Evolutionary conservation across 2,797 vertebrate species (phyloP).

Genomic region (Macroramphosus scolopax): DNA sequence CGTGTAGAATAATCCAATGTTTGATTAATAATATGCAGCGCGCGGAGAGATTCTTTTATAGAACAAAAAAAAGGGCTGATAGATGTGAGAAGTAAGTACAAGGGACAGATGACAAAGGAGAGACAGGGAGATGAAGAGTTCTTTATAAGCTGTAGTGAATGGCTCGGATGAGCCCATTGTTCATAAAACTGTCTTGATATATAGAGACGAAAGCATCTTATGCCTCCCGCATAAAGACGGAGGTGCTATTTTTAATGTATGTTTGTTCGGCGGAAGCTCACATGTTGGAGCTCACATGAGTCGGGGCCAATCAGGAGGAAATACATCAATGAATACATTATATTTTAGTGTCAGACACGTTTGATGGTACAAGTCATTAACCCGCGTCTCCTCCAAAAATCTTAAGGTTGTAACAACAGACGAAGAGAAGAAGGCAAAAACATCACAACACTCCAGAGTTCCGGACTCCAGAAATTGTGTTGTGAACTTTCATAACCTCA

Average conservation of each 20-base stretch:
- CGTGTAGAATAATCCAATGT: constrained; percentile 23
- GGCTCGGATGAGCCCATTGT: too few relatives aligned
- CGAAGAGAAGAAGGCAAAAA: constrained; percentile 9
- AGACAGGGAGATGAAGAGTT: constrained; percentile 32
- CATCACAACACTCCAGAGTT: not conserved
- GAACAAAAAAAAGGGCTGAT: constrained; percentile 33
- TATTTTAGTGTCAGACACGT: constrained; percentile 26
- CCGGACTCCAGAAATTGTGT: constrained; percentile 5
- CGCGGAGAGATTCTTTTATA: constrained; percentile 17
- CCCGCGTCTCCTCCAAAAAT: too few relatives aligned
- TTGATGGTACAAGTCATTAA: too few relatives aligned
- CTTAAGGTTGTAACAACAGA: not conserved
- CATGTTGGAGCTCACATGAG: too few relatives aligned
- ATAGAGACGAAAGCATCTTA: too few relatives aligned
- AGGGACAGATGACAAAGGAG: constrained; percentile 21
- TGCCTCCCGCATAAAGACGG: too few relatives aligned
- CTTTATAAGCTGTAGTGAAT: too few relatives aligned
- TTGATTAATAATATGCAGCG: too few relatives aligned
- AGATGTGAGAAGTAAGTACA: constrained; percentile 38
- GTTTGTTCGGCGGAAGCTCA: constrained; percentile 25
- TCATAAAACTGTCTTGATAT: constrained; percentile 47
- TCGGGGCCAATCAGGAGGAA: constrained; percentile 9
- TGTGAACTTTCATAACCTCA: constrained; percentile 53
- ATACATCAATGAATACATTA: constrained; percentile 38
- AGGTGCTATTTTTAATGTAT: constrained; percentile 27